Conservation (phyloP, 1,140 invertebrate genomes). For the Penaeus indicus region DNA sequence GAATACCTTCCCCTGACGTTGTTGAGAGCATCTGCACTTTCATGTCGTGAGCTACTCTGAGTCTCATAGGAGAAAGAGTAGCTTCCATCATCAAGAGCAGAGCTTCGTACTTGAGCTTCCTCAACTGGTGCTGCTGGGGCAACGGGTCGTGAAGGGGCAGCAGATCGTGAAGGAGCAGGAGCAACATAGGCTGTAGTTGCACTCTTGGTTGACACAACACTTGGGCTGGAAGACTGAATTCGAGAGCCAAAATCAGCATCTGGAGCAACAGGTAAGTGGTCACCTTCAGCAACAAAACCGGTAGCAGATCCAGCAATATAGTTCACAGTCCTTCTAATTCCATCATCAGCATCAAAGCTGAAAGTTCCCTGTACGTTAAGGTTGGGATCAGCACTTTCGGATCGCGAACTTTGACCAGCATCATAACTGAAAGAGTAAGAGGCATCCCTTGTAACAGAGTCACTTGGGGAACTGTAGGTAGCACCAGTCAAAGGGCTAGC, state of each 20-base stretch:
- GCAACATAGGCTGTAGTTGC: not conserved
- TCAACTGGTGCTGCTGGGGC: not conserved
- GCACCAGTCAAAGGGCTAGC: too few species aligned
- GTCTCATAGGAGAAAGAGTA: conserved; percentile 2
- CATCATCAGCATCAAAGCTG: conserved; percentile 69
- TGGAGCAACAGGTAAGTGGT: conserved; percentile 41
- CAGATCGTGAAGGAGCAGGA: not conserved
- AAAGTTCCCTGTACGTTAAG: conserved; percentile 68
- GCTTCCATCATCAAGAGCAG: not conserved
- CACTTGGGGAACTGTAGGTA: not conserved
- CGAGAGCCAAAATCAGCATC: too few species aligned
- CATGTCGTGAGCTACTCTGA: not conserved
- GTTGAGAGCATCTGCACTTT: not conserved
- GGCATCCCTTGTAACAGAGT: conserved; percentile 17
- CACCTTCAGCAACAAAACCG: conserved; percentile 45
- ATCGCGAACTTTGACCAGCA: conserved; percentile 61
- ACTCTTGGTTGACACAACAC: not conserved
- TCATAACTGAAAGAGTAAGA: conserved; percentile 59
- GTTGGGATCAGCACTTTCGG: conserved; percentile 63
- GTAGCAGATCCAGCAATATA: conserved; percentile 68
- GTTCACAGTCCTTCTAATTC: conserved; percentile 68
- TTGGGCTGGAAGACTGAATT: too few species aligned
- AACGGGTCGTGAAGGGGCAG: not conserved
- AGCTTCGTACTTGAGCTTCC: not conserved
- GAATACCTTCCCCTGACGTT: not conserved